Base-by-base conservation (phyloP, 2,113 vertebrate genomes). In the Calypte anna region DNA sequence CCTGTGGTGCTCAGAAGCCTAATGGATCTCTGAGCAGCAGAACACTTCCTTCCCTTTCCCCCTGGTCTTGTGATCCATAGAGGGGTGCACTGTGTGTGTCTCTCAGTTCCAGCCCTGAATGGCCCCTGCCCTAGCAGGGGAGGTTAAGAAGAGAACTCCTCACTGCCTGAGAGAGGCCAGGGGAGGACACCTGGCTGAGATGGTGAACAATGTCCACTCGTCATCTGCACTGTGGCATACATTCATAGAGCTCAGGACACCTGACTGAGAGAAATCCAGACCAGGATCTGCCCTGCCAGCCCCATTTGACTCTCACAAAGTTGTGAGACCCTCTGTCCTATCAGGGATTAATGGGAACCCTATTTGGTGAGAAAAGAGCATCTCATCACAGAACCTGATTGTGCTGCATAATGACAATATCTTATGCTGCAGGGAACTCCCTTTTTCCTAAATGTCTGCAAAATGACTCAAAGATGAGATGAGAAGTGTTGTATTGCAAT, bases 91-190 rank as follows among this genome's bases (percentile, higher is more conserved):
- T 87, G 66, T 4, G 50, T 18, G 9, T 62, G 10, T 28, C 23
- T 61, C 55, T 55, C 4, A 10, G 50, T 43, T 81, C 25, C 43
- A 81, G 54, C 16, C 83, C 68, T 44, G 30, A 33, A 25, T 64
- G 17, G 6, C 7, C 24, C 15, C 46, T 9, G 9, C 23, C 33
- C 28, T 3, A 2, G 19, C 21, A 25, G 43, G 28, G 25, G 77
- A 17, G 10, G 22, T 88, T n/a, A 62, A 2, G 69, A 21, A 20
- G 0, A 0, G 28, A 64, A 4, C 12, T 63, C 27, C 11, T 46
- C 28, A 21, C 21, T 40, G 31, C 31, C 48, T 54, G 43, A 33
- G 46, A 75, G 21, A 77, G 70, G 17, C 50, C 28, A 8, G 19
- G 24, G 22, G 8, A 91, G 14, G 27, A 44, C 14, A 31, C 9